These are phyloP conservation scores for Rhynchomys soricoides DNA, from an alignment of 2,113 vertebrate species.

Conservation along the genomic window DNA sequence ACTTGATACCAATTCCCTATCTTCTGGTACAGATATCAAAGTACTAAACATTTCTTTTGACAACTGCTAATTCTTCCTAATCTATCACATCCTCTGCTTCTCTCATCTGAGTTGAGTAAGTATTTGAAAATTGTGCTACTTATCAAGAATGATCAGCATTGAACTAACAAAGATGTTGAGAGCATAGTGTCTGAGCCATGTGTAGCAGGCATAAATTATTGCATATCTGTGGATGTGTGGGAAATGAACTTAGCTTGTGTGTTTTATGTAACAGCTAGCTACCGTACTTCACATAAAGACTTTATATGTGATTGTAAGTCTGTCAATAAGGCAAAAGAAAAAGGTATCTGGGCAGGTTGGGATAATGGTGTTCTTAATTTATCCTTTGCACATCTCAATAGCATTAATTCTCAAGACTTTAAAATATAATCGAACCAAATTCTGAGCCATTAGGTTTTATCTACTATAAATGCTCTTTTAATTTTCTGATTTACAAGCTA, in stretches of 20 bases:
- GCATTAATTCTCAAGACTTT: not conserved
- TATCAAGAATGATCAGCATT: not conserved
- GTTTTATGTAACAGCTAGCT: not conserved
- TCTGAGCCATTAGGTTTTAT: not conserved
- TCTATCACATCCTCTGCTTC: not conserved
- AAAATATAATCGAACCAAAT: not conserved
- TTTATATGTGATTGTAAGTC: not conserved
- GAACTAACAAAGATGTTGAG: not conserved
- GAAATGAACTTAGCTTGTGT: too few relatives aligned
- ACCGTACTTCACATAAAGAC: not conserved
- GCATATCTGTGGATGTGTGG: not conserved
- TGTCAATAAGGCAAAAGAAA: not conserved
- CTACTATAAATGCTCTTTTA: not conserved
- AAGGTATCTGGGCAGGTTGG: not conserved
- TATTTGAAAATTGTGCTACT: not conserved
- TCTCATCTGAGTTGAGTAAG: not conserved
- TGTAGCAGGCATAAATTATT: not conserved
- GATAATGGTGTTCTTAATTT: not conserved
- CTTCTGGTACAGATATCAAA: accelerated
- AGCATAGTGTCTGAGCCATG: too few relatives aligned
- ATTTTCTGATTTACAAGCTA: not conserved
- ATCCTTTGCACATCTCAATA: not conserved
- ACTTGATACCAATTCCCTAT: not conserved
- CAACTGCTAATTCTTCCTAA: not conserved
- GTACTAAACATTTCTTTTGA: not conserved